phyloP scores from a whole-genome alignment of 2,797 vertebrate genomes.

The Pangasius krempfi region DNA sequence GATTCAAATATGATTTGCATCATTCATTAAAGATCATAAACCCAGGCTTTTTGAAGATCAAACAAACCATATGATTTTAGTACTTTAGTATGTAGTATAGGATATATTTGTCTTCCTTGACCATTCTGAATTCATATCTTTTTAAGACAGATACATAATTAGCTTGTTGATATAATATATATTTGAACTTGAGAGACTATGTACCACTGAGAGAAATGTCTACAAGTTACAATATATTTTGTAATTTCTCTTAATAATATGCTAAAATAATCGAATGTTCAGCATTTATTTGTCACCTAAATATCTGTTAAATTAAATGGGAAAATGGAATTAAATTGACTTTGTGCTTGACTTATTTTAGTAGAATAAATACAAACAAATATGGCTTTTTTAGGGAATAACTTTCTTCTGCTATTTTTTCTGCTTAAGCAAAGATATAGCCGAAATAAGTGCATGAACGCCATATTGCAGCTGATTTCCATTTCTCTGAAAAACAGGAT shows the following conservation, averaged over 20 bases:
- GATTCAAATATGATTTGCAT: not conserved
- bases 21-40: not conserved
- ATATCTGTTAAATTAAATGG: not conserved
- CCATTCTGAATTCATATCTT: not conserved
- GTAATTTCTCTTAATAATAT: not conserved
- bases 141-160: not conserved
- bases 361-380: not conserved
- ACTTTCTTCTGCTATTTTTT: not conserved
- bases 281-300: not conserved
- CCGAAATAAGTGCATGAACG: not conserved
- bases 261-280: not conserved
- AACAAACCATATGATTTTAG: not conserved
- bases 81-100: not conserved
- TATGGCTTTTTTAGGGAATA: not conserved
- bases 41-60: not conserved
- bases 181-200: not conserved
- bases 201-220: not conserved
- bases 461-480: not conserved
- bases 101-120: not conserved
- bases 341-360: not conserved
- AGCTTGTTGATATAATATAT: not conserved
- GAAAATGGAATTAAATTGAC: too few relatives aligned
- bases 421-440: not conserved
- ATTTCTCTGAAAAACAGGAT: not conserved
- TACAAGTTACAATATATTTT: not conserved